Base-by-base conservation (phyloP, 1,140 invertebrate species). In the Adelges cooleyi region DNA sequence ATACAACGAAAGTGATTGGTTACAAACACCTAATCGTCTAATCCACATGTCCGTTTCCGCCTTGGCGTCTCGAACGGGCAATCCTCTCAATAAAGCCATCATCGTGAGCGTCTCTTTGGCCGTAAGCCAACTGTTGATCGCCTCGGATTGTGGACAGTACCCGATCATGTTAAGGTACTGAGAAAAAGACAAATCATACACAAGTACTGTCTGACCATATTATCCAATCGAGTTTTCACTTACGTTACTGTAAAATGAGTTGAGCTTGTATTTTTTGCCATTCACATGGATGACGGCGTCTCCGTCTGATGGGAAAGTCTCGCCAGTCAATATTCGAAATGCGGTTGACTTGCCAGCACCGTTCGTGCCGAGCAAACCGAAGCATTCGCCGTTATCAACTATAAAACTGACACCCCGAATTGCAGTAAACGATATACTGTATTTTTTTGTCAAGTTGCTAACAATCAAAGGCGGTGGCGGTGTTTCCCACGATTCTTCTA, bases 281-380 rank as follows among this genome's bases (percentile, higher is more conserved):
- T 62, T 17, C 15, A 23, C 20, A 8, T 50, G 40, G 11, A 72
- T 68, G n/a, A 33, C 65, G 22, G 68, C 67, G 11, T 69, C 65
- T 15, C 70, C 70, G 33, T 67, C 40, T 17, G 69, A 67, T 13
- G 68, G 65, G 27, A 67, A 38, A n/a, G 42, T 54, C 17, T 68
- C 67, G 15, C 92, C 92, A 1, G 91, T 94, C 65, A 93, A 75
- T 87, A 93, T 92, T 74, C 87, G 86, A 72, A 94, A 94, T 1
- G 87, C 90, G 3, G 87, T 87, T 2, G 90, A 92, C 77, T 91
- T 87, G 2, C 82, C 85, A 29, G 88, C 87, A n/a, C 89, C 89
- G 74, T 93, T 93, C 2, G 89, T 81, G 10, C 93, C 93, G 25
- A 97, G 77, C 36, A 97, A 75, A 1, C 92, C 92, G 75, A 95